Evolutionary conservation across 2,888 invertebrate genomes (phyloP).

Genomic region (Nudaria mundana): DNA sequence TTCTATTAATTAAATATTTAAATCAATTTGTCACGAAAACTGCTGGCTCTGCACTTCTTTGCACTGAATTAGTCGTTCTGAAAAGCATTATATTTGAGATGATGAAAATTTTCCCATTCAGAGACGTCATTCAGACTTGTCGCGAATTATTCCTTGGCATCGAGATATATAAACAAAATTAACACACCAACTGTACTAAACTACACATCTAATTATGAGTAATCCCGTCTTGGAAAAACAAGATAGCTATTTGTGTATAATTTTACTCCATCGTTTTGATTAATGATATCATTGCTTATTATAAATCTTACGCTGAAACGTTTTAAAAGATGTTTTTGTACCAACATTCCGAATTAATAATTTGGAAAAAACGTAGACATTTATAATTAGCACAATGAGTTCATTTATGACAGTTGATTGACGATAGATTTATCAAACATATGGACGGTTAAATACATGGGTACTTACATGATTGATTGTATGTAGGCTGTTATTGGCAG

Average conservation of each 20-base stretch:
- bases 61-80: not conserved
- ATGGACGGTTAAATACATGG: conserved; percentile 10
- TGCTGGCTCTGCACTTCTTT: too few relatives aligned
- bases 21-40: too few relatives aligned
- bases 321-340: conserved; percentile 9
- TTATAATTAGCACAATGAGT: conserved; percentile 14
- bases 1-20: too few relatives aligned
- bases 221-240: conserved; percentile 25
- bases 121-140: conserved; percentile 10
- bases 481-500: conserved; percentile 14
- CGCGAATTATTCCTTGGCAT: conserved; percentile 30
- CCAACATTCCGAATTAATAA: conserved; percentile 11
- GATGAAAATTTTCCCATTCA: conserved; percentile 8
- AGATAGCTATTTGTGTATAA: conserved; percentile 11
- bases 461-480: conserved; percentile 16
- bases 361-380: conserved; percentile 1
- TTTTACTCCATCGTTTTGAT: conserved; percentile 23
- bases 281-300: conserved; percentile 21
- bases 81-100: conserved; percentile 5
- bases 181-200: conserved; percentile 36
- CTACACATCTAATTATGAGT: conserved; percentile 39
- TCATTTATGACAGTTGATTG: conserved; percentile 26
- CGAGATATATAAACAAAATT: conserved; percentile 38
- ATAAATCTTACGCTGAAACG: conserved; percentile 20
- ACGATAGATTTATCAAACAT: conserved; percentile 19